phyloP scores from a whole-genome alignment of 64 coral and sea anemone genomes.

The Montipora sp. region DNA sequence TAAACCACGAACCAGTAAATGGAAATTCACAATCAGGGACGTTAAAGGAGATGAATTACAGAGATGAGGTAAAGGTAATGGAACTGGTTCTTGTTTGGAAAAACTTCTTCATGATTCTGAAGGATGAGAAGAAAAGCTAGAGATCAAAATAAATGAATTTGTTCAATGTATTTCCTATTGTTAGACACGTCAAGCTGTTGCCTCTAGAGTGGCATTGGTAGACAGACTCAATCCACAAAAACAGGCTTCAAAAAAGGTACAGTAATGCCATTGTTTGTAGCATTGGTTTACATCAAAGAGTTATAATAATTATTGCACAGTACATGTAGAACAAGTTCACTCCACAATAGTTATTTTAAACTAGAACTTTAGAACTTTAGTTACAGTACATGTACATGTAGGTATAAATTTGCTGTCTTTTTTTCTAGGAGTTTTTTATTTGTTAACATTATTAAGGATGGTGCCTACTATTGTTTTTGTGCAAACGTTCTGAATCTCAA shows the following conservation, averaged over 20 bases:
- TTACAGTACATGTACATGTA: too few species aligned
- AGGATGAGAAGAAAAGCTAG: not conserved
- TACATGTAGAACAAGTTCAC: too few species aligned
- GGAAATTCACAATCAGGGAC: not conserved
- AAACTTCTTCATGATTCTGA: too few species aligned
- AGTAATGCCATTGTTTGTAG: not conserved
- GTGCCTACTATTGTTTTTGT: too few species aligned
- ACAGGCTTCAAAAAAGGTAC: slow-evolving; percentile 52
- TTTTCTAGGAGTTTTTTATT: too few species aligned
- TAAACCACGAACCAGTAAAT: not conserved
- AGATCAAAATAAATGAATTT: not conserved
- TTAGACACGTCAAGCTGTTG: slow-evolving; percentile 70
- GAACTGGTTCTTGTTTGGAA: not conserved
- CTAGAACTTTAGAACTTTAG: too few species aligned
- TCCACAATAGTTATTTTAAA: too few species aligned
- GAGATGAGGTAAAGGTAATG: slow-evolving; percentile 5
- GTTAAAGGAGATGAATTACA: not conserved
- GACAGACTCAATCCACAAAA: slow-evolving; percentile 81
- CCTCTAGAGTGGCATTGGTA: slow-evolving; percentile 81
- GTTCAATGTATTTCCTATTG: not conserved
- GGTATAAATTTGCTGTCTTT: too few species aligned
- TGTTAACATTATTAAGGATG: too few species aligned
- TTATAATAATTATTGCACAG: too few species aligned
- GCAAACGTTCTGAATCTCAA: too few species aligned
- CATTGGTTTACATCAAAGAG: too few species aligned